Conservation (phyloP, 2,113 vertebrate genomes). For the Noctilio leporinus region DNA sequence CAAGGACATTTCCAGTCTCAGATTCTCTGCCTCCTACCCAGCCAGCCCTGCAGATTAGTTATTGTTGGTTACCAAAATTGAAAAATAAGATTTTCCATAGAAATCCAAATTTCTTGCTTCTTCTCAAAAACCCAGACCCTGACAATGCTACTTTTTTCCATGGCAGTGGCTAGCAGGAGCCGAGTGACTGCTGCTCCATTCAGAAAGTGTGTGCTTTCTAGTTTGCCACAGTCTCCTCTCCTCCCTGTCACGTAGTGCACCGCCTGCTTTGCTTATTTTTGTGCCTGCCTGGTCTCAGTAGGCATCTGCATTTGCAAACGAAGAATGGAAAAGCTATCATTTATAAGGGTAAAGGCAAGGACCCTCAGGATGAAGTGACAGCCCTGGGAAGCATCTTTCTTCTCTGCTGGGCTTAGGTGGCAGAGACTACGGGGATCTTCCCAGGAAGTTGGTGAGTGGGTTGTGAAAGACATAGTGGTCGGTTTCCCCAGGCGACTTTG, state of each 20-base stretch:
- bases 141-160: not conserved
- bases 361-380: not conserved
- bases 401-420: not conserved
- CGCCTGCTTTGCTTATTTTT: not conserved
- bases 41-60: slow-evolving; percentile 43
- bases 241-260: not conserved
- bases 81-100: slow-evolving; percentile 43
- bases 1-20: not conserved
- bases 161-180: not conserved
- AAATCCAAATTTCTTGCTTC: slow-evolving; percentile 15
- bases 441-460: not conserved
- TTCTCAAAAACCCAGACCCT: not conserved
- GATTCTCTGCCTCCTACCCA: slow-evolving; percentile 28
- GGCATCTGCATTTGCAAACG: not conserved
- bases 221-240: not conserved
- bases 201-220: not conserved
- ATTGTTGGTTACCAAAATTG: slow-evolving; percentile 31
- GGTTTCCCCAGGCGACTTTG: not conserved
- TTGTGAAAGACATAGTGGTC: not conserved
- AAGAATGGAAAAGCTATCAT: not conserved
- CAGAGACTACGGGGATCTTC: not conserved
- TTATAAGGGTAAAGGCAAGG: not conserved
- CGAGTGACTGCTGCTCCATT: not conserved
- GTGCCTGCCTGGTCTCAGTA: not conserved
- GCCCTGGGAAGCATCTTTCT: not conserved